Percentiles rank a stretch among this genome's conserved stretches.
Evolutionary conservation across 2,113 vertebrate genomes (phyloP).

Genomic region (Myotis davidii): DNA sequence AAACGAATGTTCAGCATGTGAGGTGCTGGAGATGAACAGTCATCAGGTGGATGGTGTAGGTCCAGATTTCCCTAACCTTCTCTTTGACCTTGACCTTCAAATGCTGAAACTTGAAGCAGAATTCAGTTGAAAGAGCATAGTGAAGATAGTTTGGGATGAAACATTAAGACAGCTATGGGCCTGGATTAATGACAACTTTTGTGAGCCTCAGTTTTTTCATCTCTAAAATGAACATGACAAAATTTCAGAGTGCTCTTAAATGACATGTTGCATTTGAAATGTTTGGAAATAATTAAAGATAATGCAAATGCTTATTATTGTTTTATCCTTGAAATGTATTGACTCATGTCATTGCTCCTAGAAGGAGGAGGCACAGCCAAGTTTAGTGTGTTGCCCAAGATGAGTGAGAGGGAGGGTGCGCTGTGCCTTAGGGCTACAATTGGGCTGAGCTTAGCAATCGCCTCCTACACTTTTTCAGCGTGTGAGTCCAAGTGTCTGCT

Average conservation of each 20-base stretch:
- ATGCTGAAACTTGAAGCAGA: conserved; percentile 28
- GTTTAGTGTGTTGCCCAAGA: not conserved
- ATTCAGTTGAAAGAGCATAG: not conserved
- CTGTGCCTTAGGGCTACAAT: not conserved
- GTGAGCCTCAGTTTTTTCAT: not conserved
- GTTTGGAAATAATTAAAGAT: conserved; percentile 51
- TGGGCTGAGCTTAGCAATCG: not conserved
- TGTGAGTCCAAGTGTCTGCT: not conserved
- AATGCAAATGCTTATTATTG: conserved; percentile 14
- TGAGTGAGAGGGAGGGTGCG: not conserved
- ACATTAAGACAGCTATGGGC: not conserved
- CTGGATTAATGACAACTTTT: not conserved
- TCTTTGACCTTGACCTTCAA: conserved; percentile 22
- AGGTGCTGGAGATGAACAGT: not conserved
- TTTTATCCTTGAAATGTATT: conserved; percentile 42
- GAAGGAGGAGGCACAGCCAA: not conserved
- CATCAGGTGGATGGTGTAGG: not conserved
- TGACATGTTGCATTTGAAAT: not conserved
- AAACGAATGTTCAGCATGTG: conserved; percentile 41
- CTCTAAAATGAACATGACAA: not conserved
- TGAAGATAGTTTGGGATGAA: not conserved
- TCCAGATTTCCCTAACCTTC: not conserved
- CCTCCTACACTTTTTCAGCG: not conserved
- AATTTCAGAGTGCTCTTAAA: not conserved
- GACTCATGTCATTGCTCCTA: conserved; percentile 25